A percentile compares a stretch with the other conserved stretches of the same genome.
These are phyloP conservation scores for Lampris incognitus DNA, from an alignment of 2,113 vertebrate genomes.

Conservation along the genomic window DNA sequence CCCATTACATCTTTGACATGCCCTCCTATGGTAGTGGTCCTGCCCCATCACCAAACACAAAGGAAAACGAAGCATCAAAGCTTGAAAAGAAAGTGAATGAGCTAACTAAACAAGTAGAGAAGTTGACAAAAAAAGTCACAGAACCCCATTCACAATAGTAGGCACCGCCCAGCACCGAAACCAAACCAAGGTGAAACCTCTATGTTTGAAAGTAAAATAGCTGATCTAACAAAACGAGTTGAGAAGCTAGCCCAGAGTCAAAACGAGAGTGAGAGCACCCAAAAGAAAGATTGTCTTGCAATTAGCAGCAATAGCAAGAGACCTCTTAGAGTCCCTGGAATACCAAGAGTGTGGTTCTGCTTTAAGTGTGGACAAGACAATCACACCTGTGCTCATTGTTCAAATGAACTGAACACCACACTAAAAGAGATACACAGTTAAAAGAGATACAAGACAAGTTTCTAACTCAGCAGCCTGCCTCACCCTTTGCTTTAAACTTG, in stretches of 20 bases:
- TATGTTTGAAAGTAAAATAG: not conserved
- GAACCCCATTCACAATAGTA: not conserved
- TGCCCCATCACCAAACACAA: not conserved
- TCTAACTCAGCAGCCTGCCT: not conserved
- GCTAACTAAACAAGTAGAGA: slow-evolving; percentile 12
- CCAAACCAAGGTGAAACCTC: not conserved
- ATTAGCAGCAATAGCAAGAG: not conserved
- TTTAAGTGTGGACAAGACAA: slow-evolving; percentile 39
- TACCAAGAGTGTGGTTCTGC: slow-evolving; percentile 22
- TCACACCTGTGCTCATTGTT: slow-evolving; percentile 20
- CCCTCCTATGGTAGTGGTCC: not conserved
- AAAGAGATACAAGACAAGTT: slow-evolving; percentile 1
- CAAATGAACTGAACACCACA: slow-evolving; percentile 16
- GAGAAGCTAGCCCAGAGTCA: not conserved
- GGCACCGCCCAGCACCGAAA: not conserved
- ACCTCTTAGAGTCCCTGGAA: no score
- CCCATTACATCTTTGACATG: not conserved
- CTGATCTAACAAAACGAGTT: not conserved
- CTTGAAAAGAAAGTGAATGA: slow-evolving; percentile 14
- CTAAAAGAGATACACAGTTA: slow-evolving; percentile 24
- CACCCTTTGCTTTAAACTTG: slow-evolving; percentile 21
- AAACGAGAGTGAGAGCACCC: not conserved
- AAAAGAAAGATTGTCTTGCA: not conserved
- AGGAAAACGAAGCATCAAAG: not conserved
- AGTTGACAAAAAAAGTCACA: not conserved